phyloP scores from a whole-genome alignment of 2,113 vertebrate species.

The Erinaceus europaeus region DNA sequence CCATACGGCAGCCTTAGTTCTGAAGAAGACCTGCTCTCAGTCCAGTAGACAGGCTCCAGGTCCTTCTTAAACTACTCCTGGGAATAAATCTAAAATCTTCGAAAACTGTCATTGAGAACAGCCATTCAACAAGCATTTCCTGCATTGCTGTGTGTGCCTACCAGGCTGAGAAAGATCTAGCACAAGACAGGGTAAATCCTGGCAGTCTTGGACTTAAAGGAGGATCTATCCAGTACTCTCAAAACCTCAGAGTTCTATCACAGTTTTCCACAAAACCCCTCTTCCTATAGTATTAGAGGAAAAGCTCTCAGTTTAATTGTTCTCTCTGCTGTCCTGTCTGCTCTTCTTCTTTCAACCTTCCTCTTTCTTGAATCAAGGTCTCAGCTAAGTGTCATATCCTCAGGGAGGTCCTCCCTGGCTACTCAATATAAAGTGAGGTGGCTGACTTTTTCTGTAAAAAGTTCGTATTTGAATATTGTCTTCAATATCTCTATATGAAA shows the following conservation, averaged over 20 bases:
- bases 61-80: neutral
- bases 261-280: neutral
- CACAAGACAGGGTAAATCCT: neutral
- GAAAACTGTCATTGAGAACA: conserved; percentile 6
- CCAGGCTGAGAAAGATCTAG: neutral
- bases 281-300: neutral
- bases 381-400: neutral
- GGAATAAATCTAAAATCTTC: neutral
- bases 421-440: neutral
- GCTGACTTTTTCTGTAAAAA: conserved; percentile 9
- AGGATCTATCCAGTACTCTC: neutral
- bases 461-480: no score
- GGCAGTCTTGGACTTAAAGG: neutral
- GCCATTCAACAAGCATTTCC: neutral
- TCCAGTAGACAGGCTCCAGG: neutral
- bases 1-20: rapidly evolving
- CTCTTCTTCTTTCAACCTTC: neutral
- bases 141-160: no score
- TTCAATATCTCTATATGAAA: no score
- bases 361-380: neutral
- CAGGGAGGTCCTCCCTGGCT: neutral
- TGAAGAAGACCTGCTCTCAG: neutral
- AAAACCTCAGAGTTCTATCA: neutral
- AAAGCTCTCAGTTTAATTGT: neutral
- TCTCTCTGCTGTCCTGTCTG: neutral